Conservation (phyloP, 1,140 invertebrate species). For the Brachionus manjavacas region DNA sequence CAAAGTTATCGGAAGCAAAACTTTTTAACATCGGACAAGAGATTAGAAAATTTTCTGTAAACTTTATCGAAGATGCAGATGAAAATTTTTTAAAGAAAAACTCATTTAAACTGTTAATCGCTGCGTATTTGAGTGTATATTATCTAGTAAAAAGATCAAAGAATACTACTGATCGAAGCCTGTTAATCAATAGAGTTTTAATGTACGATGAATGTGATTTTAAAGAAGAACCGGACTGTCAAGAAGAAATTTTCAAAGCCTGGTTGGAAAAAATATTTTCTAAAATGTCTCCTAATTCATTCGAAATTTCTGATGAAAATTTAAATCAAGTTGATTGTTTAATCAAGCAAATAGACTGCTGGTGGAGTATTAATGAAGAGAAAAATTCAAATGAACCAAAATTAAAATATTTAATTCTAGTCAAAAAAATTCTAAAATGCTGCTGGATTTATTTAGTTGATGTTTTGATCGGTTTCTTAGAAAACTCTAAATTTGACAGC, state of each 20-base stretch:
- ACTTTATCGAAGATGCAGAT: not conserved
- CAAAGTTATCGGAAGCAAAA: not conserved
- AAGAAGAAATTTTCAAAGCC: not conserved
- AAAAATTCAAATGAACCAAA: not conserved
- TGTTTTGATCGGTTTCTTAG: not conserved
- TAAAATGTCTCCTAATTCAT: not conserved
- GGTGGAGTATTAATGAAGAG: not conserved
- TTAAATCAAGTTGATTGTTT: not conserved
- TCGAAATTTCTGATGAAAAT: not conserved
- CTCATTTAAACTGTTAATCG: not conserved
- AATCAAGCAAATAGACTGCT: not conserved
- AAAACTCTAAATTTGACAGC: not conserved
- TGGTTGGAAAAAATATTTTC: not conserved
- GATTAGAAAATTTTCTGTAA: not conserved
- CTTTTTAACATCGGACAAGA: not conserved
- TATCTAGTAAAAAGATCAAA: not conserved
- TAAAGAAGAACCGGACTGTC: not conserved
- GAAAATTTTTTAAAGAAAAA: constrained; percentile 5
- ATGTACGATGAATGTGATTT: constrained; percentile 16
- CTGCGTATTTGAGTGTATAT: not conserved
- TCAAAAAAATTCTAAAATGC: constrained; percentile 15
- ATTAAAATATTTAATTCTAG: not conserved
- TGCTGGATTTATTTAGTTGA: constrained; percentile 30
- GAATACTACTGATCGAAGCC: not conserved
- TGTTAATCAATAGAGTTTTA: not conserved